Conservation (phyloP, 92 coral and sea anemone species). For the Phenganax marumi region DNA sequence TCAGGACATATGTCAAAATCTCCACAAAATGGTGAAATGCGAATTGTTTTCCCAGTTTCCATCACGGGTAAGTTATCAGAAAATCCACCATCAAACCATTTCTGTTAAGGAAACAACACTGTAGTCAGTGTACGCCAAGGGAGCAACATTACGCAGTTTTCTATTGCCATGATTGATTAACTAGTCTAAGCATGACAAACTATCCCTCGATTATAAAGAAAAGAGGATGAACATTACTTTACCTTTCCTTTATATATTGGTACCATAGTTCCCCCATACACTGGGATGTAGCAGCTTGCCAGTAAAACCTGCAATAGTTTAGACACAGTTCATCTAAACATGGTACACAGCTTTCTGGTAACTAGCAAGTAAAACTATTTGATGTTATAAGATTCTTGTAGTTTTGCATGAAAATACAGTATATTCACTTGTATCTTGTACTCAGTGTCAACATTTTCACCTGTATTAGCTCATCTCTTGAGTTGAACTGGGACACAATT, state of each 20-base stretch:
- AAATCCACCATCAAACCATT: constrained; percentile 95
- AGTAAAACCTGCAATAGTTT: constrained; percentile 64
- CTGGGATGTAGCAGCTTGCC: constrained; percentile 95
- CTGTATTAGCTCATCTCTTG: constrained; percentile 88
- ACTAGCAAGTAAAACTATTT: too few relatives aligned
- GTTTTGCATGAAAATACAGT: neutral
- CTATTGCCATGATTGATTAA: too few relatives aligned
- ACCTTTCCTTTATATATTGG: constrained; percentile 88
- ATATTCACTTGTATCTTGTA: neutral
- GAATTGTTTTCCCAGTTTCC: constrained; percentile 69
- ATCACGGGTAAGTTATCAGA: constrained; percentile 83
- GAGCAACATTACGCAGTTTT: neutral
- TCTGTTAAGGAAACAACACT: constrained; percentile 49
- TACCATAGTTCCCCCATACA: constrained; percentile 81
- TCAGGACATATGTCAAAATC: constrained; percentile 83
- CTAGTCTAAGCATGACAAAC: too few relatives aligned
- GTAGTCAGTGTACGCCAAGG: neutral
- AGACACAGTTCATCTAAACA: neutral
- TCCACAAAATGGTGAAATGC: constrained; percentile 94
- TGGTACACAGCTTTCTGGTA: neutral
- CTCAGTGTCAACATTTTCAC: constrained; percentile 34
- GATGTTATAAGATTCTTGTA: neutral
- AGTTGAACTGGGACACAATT: constrained; percentile 78
- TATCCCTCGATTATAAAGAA: too few relatives aligned
- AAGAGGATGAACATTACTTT: constrained; percentile 1